Conservation (phyloP, 2,797 vertebrate species). For the Benthosema pterotum region DNA sequence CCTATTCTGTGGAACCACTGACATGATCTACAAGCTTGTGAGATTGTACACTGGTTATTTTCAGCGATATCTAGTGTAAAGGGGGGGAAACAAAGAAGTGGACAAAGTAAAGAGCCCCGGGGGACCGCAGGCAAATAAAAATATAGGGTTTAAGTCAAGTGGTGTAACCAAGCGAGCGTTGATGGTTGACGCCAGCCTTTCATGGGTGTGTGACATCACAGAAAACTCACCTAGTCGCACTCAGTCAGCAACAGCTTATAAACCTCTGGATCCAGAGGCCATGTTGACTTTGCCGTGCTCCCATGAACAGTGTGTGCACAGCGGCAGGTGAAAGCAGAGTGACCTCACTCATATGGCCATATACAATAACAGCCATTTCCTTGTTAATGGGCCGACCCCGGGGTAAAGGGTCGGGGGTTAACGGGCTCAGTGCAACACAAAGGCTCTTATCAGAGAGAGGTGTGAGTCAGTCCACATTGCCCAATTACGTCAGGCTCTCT, state of each 20-base stretch:
- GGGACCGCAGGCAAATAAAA: too few relatives aligned
- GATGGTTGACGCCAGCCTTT: neutral
- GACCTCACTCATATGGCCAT: slow-evolving; percentile 31
- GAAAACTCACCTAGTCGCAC: slow-evolving; percentile 5
- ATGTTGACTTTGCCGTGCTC: slow-evolving; percentile 31
- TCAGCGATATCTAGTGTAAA: too few relatives aligned
- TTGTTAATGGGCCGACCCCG: slow-evolving; percentile 48
- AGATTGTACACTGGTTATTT: too few relatives aligned
- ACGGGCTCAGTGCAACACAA: slow-evolving; percentile 37
- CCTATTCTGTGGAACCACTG: too few relatives aligned
- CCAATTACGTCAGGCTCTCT: slow-evolving; percentile 57
- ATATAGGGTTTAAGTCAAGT: too few relatives aligned
- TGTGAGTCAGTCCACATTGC: slow-evolving; percentile 39
- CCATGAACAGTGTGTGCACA: slow-evolving; percentile 18
- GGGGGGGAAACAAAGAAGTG: too few relatives aligned
- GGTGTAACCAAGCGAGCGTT: too few relatives aligned
- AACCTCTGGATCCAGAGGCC: slow-evolving; percentile 25
- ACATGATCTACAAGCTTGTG: too few relatives aligned
- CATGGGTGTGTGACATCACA: slow-evolving; percentile 6
- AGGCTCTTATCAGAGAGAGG: slow-evolving; percentile 49
- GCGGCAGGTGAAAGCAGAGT: slow-evolving; percentile 54
- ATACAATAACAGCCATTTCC: slow-evolving; percentile 55
- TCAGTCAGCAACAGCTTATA: slow-evolving; percentile 40
- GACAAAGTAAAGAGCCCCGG: too few relatives aligned
- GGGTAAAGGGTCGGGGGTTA: slow-evolving; percentile 46